These are phyloP conservation scores for Aphelenchoides fujianensis DNA, from an alignment of 1,140 invertebrate species.

Conservation along the genomic window DNA sequence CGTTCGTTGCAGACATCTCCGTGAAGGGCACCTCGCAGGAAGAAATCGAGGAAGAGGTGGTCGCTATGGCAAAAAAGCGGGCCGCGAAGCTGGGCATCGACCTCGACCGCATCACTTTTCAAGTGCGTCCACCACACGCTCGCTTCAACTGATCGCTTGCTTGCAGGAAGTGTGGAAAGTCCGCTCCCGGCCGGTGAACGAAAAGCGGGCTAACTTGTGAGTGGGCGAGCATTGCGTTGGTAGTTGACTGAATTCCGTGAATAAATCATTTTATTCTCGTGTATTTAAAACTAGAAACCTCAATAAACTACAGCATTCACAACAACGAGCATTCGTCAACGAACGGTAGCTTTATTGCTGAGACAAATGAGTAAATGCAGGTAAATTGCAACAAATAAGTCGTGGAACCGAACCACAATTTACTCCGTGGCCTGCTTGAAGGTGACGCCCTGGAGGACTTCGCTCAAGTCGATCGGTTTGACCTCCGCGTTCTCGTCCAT, in stretches of 20 bases:
- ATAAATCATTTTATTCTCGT: no score
- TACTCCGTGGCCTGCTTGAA: no score
- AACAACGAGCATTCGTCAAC: neutral
- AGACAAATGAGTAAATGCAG: no score
- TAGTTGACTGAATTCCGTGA: neutral
- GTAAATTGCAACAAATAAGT: no score
- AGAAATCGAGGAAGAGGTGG: conserved; percentile 70
- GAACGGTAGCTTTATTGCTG: conserved; percentile 15
- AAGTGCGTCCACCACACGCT: neutral
- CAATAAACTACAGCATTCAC: neutral
- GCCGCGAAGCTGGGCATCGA: conserved; percentile 46
- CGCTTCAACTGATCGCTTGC: conserved; percentile 9
- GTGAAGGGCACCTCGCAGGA: conserved; percentile 72
- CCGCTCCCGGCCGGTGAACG: conserved; percentile 59
- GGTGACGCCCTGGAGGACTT: conserved; percentile 16
- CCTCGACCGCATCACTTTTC: conserved; percentile 11
- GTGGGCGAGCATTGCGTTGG: neutral
- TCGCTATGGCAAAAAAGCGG: conserved; percentile 65
- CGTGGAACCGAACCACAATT: no score
- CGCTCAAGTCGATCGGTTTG: conserved; percentile 12
- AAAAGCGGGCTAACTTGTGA: conserved; percentile 60
- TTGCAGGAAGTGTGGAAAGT: conserved; percentile 62
- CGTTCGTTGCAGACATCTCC: conserved; percentile 70
- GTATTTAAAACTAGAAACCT: no score
- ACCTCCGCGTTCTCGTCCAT: neutral